Percentiles rank a stretch among this genome's conserved stretches.
Evolutionary conservation across 1,140 invertebrate species (phyloP).

Genomic region (Bombus polaris): DNA sequence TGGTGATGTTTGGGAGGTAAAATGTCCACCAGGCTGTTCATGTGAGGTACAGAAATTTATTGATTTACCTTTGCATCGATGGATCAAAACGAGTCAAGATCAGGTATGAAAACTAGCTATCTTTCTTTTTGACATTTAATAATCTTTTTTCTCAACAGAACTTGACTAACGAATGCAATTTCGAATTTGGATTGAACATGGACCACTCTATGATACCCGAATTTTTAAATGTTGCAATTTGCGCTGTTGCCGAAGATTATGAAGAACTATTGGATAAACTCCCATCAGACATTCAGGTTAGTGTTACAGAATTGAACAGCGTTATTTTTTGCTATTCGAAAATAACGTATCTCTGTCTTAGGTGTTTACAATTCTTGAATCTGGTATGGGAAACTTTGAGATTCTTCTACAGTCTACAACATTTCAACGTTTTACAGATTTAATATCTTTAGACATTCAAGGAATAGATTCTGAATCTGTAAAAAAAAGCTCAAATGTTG

Average conservation of each 20-base stretch:
- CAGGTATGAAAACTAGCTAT: conserved; percentile 46
- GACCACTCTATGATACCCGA: conserved; percentile 67
- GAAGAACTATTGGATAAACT: conserved; percentile 80
- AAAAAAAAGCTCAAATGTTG: conserved; percentile 37
- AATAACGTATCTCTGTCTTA: conserved; percentile 64
- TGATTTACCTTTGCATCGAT: conserved; percentile 75
- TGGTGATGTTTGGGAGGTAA: conserved; percentile 72
- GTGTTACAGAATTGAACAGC: not conserved
- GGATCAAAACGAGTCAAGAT: conserved; percentile 61
- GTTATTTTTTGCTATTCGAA: not conserved
- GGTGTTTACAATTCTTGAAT: conserved; percentile 83
- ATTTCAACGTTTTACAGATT: conserved; percentile 82
- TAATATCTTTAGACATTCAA: conserved; percentile 85
- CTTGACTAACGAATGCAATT: conserved; percentile 24
- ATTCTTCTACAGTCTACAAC: conserved; percentile 81
- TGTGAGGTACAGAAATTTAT: conserved; percentile 74
- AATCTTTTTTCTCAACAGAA: conserved; percentile 38
- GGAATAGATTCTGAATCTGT: conserved; percentile 78
- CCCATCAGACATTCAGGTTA: conserved; percentile 84
- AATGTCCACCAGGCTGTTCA: conserved; percentile 76
- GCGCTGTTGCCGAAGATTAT: conserved; percentile 82
- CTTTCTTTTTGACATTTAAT: conserved; percentile 11
- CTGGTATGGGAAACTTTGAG: conserved; percentile 77
- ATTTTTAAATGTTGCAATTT: conserved; percentile 84
- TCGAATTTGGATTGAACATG: conserved; percentile 32